phyloP scores from a whole-genome alignment of 2,797 vertebrate species.

The Poecilia gillii region DNA sequence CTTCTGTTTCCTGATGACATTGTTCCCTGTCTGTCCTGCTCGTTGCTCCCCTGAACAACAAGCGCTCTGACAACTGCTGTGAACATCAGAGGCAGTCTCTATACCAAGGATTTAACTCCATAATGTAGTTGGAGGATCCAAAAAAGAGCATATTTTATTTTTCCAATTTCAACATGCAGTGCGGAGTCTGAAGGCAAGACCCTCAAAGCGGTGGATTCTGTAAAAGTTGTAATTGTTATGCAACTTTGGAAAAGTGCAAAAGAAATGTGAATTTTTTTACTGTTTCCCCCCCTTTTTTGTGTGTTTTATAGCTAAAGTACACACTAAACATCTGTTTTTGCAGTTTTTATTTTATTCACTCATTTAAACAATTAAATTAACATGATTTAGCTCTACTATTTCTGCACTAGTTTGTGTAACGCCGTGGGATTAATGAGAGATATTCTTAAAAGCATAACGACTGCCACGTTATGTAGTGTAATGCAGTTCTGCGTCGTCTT shows the following conservation, averaged over 20 bases:
- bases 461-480: constrained; percentile 1
- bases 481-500: neutral
- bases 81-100: constrained; percentile 37
- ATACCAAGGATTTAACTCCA: constrained; percentile 41
- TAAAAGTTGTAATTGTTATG: constrained; percentile 54
- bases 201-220: constrained; percentile 47
- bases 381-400: neutral
- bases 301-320: neutral
- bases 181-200: constrained; percentile 40
- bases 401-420: neutral
- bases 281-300: neutral
- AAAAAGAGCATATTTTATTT: constrained; percentile 54
- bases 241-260: constrained; percentile 45
- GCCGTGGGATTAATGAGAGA: constrained; percentile 1
- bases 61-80: constrained; percentile 45
- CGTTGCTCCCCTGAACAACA: constrained; percentile 47
- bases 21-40: constrained; percentile 33
- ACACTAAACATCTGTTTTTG: neutral
- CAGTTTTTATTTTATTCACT: neutral
- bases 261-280: constrained; percentile 17
- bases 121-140: constrained; percentile 48
- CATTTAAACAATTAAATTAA: neutral
- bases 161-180: constrained; percentile 52
- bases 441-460: constrained; percentile 10
- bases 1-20: constrained; percentile 41